phyloP scores from a whole-genome alignment of 2,797 vertebrate genomes.

The Synaphobranchus kaupii region DNA sequence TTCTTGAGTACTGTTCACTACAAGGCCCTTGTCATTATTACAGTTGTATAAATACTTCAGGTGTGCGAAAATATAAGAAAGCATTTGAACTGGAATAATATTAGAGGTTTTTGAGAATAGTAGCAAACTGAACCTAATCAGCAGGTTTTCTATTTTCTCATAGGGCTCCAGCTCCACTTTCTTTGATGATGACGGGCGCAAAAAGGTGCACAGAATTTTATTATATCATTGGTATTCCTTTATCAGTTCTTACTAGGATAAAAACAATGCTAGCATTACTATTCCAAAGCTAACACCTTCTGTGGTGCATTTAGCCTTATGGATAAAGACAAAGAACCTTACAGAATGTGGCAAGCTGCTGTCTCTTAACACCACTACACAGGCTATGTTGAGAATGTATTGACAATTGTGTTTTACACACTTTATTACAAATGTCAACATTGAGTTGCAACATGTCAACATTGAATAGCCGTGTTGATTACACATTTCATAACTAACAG shows the following conservation, averaged over 20 bases:
- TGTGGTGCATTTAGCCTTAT: background rate
- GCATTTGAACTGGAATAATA: background rate
- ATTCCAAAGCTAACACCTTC: background rate
- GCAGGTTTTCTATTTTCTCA: background rate
- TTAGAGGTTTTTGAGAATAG: background rate
- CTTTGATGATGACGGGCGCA: background rate
- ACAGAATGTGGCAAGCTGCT: background rate
- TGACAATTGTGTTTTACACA: too few species aligned
- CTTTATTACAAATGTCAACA: too few species aligned
- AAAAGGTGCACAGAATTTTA: background rate
- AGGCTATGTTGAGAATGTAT: too few species aligned
- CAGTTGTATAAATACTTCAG: too few species aligned
- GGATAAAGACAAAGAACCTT: background rate
- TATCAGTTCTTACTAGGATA: background rate
- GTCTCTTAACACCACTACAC: background rate
- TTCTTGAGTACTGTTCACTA: too few species aligned
- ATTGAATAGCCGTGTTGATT: too few species aligned
- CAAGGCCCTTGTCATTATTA: background rate
- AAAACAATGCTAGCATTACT: background rate
- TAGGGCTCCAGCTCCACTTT: background rate
- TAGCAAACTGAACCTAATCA: background rate
- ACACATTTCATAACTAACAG: too few species aligned
- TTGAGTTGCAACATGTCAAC: too few species aligned
- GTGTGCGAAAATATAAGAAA: background rate
- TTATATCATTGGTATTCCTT: background rate